Evolutionary conservation across 2,797 vertebrate genomes (phyloP), one percentile per base, ranked within the genome.

Genomic region (Catamblyrhynchus diadema): DNA sequence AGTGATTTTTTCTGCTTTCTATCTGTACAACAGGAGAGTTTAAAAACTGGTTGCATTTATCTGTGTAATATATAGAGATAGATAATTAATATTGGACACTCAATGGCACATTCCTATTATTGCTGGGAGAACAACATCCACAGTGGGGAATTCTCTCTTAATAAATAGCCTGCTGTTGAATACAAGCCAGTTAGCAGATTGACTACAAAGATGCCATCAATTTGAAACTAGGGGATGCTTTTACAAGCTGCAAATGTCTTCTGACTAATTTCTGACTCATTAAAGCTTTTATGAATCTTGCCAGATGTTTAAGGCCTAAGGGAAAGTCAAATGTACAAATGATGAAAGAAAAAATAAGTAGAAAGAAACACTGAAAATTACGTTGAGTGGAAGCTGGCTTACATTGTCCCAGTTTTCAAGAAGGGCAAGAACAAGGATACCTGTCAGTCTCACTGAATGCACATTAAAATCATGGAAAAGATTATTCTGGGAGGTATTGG

Each of bases 201-300:
- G 82, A 42, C 39, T 62, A 62, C 60, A 88, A 96, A 94, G 83
- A 94, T 84, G 66, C 64, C 30, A 75, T 94, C 79, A 53, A 54
- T 97, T 96, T 95, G 72, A 95, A 91, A 85, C 61, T 96, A 78
- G 42, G 67, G 64, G 75, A 92, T 81, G 85, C 53, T 94, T 96
- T 93, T 97, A 94, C 37, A 94, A 95, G 67, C 93, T 95, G 60
- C 54, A 97, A 97, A 96, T 94, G 56, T 91, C 90, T 94, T 97
- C 69, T 95, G 91, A 94, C 48, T 95, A 95, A 69, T 95, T 95
- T 96, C 69, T 87, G 57, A 95, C 65, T 97, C 93, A 90, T 95
- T 95, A 93, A 95, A 95, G 50, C 56, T 95, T 96, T 91, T 92
- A 66, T 86, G 61, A 96, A 94, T 86, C 62, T 86, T 90, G 51